phyloP scores from a whole-genome alignment of 2,888 invertebrate species.

The Lutraria lutraria region DNA sequence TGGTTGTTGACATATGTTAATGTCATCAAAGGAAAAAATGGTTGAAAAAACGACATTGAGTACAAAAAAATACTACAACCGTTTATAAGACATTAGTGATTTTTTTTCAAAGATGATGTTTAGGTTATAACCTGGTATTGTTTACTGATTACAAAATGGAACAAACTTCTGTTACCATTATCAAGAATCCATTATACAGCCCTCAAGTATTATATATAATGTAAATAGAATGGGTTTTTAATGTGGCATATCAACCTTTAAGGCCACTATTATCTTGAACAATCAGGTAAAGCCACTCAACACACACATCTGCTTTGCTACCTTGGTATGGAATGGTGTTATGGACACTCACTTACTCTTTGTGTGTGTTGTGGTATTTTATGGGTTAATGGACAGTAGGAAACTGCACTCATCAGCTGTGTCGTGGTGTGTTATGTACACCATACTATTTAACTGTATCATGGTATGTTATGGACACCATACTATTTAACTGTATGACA shows the following conservation, averaged over 20 bases:
- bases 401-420: too few species aligned
- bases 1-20: conserved; percentile 5
- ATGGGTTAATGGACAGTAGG: too few species aligned
- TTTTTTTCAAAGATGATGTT: neutral
- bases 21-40: conserved; percentile 11
- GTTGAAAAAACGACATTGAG: neutral
- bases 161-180: conserved; percentile 18
- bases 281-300: conserved; percentile 5
- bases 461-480: too few species aligned
- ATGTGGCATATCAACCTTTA: conserved; percentile 45
- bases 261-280: conserved; percentile 13
- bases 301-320: conserved; percentile 11
- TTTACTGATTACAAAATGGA: conserved; percentile 10
- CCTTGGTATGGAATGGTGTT: neutral
- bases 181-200: neutral
- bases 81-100: neutral
- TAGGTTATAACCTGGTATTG: neutral
- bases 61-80: neutral
- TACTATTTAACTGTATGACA: too few species aligned
- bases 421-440: too few species aligned
- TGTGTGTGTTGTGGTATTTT: neutral
- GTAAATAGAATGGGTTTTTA: conserved; percentile 53
- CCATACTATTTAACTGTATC: too few species aligned
- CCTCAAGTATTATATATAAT: conserved; percentile 16
- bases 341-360: neutral